Evolutionary conservation across 2,797 vertebrate species (phyloP).

Genomic region (Danionella dracula): DNA sequence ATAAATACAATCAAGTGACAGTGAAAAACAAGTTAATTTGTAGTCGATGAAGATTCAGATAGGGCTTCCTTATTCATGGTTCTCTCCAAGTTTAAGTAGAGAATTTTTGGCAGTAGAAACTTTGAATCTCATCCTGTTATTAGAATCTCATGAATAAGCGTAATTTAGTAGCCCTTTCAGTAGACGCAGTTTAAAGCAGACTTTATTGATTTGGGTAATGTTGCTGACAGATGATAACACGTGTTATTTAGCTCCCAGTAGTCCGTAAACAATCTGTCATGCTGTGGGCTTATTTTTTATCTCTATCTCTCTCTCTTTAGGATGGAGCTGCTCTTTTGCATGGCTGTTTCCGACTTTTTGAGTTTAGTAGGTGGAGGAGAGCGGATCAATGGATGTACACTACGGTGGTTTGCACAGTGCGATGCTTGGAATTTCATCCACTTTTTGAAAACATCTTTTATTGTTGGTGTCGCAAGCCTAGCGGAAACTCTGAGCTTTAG

Average conservation of each 20-base stretch:
- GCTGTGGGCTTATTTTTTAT: constrained; percentile 61
- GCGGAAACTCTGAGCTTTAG: constrained; percentile 54
- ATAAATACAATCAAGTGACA: too few relatives aligned
- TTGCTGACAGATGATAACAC: constrained; percentile 47
- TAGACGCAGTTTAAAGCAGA: constrained; percentile 26
- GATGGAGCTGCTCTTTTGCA: constrained; percentile 41
- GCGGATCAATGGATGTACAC: constrained; percentile 58
- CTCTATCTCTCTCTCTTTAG: constrained; percentile 59
- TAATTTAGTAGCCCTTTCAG: constrained; percentile 37
- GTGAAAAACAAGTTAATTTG: too few relatives aligned
- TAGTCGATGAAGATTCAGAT: too few relatives aligned
- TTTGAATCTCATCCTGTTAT: too few relatives aligned
- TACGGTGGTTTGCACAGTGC: constrained; percentile 59
- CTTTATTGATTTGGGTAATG: constrained; percentile 43
- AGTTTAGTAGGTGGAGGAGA: too few relatives aligned
- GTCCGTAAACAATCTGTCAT: constrained; percentile 69
- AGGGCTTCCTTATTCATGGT: too few relatives aligned
- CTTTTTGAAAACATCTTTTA: constrained; percentile 58
- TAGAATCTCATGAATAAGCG: constrained; percentile 27
- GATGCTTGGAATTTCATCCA: constrained; percentile 64
- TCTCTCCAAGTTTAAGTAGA: too few relatives aligned
- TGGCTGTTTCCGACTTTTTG: constrained; percentile 9
- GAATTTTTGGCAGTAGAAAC: too few relatives aligned
- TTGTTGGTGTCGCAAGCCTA: constrained; percentile 58
- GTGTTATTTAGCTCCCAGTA: constrained; percentile 54